These are phyloP conservation scores for Geodia barretti DNA, from an alignment of 37 sponge, comb jelly and placozoan species.

Conservation along the genomic window DNA sequence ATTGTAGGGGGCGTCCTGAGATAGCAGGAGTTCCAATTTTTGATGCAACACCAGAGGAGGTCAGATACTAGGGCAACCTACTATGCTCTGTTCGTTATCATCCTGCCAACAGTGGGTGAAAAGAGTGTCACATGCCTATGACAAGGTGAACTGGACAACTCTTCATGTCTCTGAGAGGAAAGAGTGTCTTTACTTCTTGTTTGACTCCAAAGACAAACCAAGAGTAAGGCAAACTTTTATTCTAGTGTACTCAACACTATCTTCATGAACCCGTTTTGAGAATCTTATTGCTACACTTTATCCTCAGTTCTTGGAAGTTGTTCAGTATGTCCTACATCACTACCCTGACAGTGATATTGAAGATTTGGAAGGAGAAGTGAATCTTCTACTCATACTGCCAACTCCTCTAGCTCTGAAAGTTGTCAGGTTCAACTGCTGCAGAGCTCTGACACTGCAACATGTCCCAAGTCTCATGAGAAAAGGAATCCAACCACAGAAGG, in stretches of 20 bases:
- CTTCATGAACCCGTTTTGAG: no score
- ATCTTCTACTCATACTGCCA: neutral
- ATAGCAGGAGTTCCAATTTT: no score
- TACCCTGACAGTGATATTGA: neutral
- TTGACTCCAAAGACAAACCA: neutral
- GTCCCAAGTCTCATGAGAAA: neutral
- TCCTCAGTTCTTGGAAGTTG: neutral
- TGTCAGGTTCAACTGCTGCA: neutral
- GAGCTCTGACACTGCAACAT: neutral
- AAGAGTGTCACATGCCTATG: neutral
- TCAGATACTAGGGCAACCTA: no score
- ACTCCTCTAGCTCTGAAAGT: neutral
- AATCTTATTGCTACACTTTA: neutral
- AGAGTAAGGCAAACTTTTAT: neutral
- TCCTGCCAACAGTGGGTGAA: neutral
- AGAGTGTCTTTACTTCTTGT: neutral
- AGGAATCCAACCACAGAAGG: neutral
- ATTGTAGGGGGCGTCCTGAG: no score
- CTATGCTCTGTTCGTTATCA: no score
- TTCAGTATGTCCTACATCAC: neutral
- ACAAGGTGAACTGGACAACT: neutral
- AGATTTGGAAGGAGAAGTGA: neutral
- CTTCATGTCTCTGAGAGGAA: neutral
- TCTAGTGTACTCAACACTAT: no score
- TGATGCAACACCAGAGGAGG: no score